These are phyloP conservation scores for Drosophila antonietae DNA, from an alignment of 2,888 invertebrate genomes.

Conservation along the genomic window DNA sequence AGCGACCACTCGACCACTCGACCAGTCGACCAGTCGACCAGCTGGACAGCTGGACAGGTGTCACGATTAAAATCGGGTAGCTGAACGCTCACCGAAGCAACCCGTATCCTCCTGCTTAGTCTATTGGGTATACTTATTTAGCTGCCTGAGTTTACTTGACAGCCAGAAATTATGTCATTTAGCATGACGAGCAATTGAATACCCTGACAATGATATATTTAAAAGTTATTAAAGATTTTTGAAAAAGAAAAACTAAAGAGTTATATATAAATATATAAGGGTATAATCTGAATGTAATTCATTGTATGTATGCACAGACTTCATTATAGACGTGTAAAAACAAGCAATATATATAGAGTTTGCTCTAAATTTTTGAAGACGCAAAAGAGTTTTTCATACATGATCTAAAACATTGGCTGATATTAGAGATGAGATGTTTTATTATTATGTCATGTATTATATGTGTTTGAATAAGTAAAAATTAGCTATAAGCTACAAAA, in stretches of 20 bases:
- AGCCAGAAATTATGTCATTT: not conserved
- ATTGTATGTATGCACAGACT: not conserved
- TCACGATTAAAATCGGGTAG: slow-evolving; percentile 53
- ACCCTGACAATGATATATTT: not conserved
- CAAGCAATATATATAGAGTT: not conserved
- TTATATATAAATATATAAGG: not conserved
- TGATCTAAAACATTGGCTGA: not conserved
- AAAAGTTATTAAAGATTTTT: not conserved
- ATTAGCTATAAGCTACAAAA: too few relatives aligned
- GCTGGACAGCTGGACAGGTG: slow-evolving; percentile 47
- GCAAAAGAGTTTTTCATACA: not conserved
- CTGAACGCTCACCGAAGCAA: not conserved
- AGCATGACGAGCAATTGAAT: not conserved
- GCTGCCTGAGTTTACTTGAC: slow-evolving; percentile 22
- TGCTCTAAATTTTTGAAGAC: not conserved
- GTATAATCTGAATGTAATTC: not conserved
- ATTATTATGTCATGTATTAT: too few relatives aligned
- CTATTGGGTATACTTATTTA: slow-evolving; percentile 44
- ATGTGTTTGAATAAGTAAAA: too few relatives aligned
- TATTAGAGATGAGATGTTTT: too few relatives aligned
- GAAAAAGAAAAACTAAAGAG: not conserved
- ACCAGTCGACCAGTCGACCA: slow-evolving; percentile 28
- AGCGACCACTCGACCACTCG: slow-evolving; percentile 40
- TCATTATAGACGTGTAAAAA: not conserved
- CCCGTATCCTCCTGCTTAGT: not conserved